Percentiles rank a stretch among this genome's conserved stretches.
phyloP scores from a whole-genome alignment of 2,797 vertebrate species.

The Hydrocynus forskahlii region DNA sequence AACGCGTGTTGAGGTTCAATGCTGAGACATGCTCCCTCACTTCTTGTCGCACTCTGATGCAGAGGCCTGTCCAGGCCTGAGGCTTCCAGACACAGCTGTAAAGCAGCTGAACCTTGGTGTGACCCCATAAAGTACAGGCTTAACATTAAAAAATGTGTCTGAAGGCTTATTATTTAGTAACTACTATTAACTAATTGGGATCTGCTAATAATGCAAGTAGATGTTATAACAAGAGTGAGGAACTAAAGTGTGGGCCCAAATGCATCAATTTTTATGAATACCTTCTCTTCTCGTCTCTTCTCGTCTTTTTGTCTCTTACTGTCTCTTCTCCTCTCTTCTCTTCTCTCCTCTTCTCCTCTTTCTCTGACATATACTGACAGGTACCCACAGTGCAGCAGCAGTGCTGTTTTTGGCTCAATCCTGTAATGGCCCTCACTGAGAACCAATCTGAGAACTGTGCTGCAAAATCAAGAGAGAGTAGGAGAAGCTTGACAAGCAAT shows the following conservation, averaged over 20 bases:
- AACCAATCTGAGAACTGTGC: conserved; percentile 46
- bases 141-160: background rate
- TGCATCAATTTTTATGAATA: background rate
- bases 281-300: background rate
- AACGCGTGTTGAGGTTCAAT: no score
- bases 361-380: conserved; percentile 25
- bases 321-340: background rate
- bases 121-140: background rate
- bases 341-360: conserved; percentile 5
- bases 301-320: no score
- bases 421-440: conserved; percentile 28
- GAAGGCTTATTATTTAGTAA: background rate
- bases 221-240: background rate
- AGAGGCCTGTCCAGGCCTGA: conserved; percentile 58
- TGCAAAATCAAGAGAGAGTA: conserved; percentile 44
- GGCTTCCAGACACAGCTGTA: conserved; percentile 63
- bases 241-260: background rate
- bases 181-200: no score
- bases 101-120: conserved; percentile 48
- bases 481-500: conserved; percentile 46
- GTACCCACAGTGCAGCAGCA: conserved; percentile 30
- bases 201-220: background rate
- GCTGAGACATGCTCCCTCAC: no score
- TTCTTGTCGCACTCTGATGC: conserved; percentile 46
- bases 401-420: conserved; percentile 20